Percentiles rank a stretch among this genome's conserved stretches.
Evolutionary conservation across 2,113 vertebrate genomes (phyloP).

Genomic region (Spea bombifrons): DNA sequence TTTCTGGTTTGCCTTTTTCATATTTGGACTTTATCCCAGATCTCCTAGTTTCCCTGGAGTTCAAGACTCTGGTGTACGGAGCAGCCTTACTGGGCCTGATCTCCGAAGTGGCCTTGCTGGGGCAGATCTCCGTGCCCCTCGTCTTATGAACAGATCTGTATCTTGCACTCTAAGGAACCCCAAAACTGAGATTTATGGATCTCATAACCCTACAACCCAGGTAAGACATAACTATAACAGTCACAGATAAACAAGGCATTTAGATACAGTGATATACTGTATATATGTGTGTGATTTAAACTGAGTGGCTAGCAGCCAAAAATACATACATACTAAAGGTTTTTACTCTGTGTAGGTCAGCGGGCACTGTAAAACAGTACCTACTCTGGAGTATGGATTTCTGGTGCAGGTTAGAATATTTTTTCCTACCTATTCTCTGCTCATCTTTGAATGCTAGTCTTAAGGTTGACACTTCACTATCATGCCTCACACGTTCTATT

Average conservation of each 20-base stretch:
- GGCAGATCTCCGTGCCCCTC: slow-evolving; percentile 87
- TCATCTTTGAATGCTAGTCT: too few species aligned
- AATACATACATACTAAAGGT: neutral
- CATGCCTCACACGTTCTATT: neutral
- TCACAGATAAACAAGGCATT: neutral
- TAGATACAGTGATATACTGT: neutral
- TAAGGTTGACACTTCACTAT: neutral
- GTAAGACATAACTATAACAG: slow-evolving; percentile 54
- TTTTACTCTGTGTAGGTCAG: slow-evolving; percentile 79
- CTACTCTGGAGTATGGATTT: slow-evolving; percentile 97
- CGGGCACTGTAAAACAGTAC: slow-evolving; percentile 96
- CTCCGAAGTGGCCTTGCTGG: slow-evolving; percentile 91
- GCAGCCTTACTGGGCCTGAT: slow-evolving; percentile 88
- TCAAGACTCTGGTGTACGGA: slow-evolving; percentile 92
- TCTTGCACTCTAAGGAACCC: slow-evolving; percentile 96
- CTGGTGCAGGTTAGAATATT: slow-evolving; percentile 84
- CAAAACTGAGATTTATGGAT: slow-evolving; percentile 91
- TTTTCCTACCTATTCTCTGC: neutral
- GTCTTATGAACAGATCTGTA: slow-evolving; percentile 94
- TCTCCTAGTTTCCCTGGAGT: slow-evolving; percentile 96
- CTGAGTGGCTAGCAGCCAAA: neutral
- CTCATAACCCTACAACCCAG: slow-evolving; percentile 89
- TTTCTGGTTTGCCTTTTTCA: slow-evolving; percentile 3
- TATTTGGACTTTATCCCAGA: slow-evolving; percentile 56
- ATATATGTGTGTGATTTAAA: too few species aligned